phyloP scores from a whole-genome alignment of 2,113 vertebrate genomes.

The Dromaius novaehollandiae region DNA sequence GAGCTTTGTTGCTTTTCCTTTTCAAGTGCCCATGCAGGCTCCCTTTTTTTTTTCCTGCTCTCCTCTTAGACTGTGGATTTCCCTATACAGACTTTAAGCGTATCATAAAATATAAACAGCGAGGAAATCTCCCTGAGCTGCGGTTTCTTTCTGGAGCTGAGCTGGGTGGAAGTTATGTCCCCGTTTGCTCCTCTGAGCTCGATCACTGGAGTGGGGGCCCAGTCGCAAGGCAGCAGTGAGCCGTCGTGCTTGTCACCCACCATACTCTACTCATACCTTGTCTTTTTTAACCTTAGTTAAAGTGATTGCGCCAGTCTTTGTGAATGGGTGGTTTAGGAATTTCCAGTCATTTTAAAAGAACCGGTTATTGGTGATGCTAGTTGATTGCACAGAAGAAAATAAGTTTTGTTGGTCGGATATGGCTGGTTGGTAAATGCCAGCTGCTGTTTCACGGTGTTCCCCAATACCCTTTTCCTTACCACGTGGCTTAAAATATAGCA shows the following conservation, averaged over 20 bases:
- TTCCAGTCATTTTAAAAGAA: neutral
- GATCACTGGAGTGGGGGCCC: neutral
- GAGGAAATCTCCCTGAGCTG: neutral
- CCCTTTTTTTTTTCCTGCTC: neutral
- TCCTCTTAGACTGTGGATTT: neutral
- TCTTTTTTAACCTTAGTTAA: neutral
- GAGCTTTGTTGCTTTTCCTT: neutral
- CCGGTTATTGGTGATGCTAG: neutral
- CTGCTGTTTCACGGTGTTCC: neutral
- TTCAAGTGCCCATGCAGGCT: neutral
- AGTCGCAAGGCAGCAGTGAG: neutral
- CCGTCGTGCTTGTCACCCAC: neutral
- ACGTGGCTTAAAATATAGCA: neutral
- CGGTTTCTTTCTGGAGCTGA: neutral
- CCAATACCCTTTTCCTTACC: neutral
- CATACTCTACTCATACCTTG: neutral
- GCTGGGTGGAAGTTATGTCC: neutral
- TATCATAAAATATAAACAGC: neutral
- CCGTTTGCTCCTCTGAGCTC: neutral
- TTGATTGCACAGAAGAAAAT: neutral
- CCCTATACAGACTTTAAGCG: no score
- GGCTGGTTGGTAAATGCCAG: neutral
- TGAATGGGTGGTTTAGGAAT: neutral
- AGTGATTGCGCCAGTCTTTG: neutral
- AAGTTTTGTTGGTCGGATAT: accelerated